Evolutionary conservation across 2,113 vertebrate species (phyloP), one percentile per base, ranked within the genome.

Genomic region (Tachycineta bicolor): DNA sequence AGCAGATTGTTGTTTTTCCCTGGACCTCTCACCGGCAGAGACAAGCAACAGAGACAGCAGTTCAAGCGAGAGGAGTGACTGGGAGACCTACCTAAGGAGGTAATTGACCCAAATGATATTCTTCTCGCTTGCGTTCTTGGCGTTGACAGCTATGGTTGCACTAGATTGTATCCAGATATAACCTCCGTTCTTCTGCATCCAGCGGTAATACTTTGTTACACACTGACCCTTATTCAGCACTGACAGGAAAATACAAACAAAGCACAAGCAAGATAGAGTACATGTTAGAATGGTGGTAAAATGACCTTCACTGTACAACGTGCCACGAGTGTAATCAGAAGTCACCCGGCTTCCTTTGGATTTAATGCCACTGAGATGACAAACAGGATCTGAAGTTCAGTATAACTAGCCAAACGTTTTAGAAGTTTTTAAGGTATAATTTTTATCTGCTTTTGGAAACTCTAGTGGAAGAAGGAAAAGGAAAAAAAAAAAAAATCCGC

Each of bases 71-170:
- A 64, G 84, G 93, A 97, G 63, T 76, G 89, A 94, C 95, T 94
- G 59, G 62, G 82, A 95, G 70, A 94, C 96, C 74, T 98, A 99
- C 99, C 99, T 99, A 90, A 99, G 99, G 83, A 99, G 99, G 69
- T 99, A 99, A 98, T 99, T 99, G 98, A 99, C 99, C 99, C 99
- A 99, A 98, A 99, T 99, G 97, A 99, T 98, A 92, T 99, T 99
- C 98, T 99, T 99, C 96, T 99, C 99, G 47, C 98, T 99, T 91
- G 98, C 98, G 14, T 99, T 99, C 98, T 99, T 99, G 98, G 99
- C 98, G 37, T 99, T 99, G 96, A 99, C 98, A 88, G 99, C 98
- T 79, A 99, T 99, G 96, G 99, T 99, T 96, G 99, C 99, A 46
- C 99, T 98, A 91, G 99, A 99, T 98, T 99, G 99, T 98, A 99